phyloP scores from a whole-genome alignment of 2,113 vertebrate genomes.

The Charina bottae region DNA sequence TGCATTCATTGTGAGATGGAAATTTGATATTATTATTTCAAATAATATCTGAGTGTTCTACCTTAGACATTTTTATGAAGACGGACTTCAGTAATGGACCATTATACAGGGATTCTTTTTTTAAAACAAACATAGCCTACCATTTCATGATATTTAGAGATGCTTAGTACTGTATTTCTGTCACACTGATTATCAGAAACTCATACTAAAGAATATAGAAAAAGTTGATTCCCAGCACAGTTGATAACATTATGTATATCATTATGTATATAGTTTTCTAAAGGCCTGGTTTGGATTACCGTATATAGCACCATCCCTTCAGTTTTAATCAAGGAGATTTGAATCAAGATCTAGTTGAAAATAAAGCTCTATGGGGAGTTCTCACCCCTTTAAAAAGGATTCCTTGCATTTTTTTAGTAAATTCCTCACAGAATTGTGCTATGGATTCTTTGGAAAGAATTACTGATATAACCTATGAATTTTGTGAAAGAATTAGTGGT shows the following conservation, averaged over 20 bases:
- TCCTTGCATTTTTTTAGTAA: not conserved
- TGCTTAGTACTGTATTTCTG: constrained; percentile 32
- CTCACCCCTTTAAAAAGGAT: not conserved
- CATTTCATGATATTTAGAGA: not conserved
- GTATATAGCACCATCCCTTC: not conserved
- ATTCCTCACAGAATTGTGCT: not conserved
- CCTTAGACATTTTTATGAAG: not conserved
- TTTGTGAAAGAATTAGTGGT: constrained; percentile 5
- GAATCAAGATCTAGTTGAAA: not conserved
- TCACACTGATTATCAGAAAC: constrained; percentile 37
- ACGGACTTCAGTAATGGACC: not conserved
- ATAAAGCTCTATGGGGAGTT: not conserved
- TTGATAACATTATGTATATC: not conserved
- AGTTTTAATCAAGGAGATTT: not conserved
- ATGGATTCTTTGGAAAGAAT: not conserved
- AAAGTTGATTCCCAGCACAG: not conserved
- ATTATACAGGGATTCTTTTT: not conserved
- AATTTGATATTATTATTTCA: not conserved
- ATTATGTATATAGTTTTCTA: not conserved
- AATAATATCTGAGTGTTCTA: not conserved
- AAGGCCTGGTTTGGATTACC: not conserved
- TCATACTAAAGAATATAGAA: constrained; percentile 28
- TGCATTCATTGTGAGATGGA: not conserved
- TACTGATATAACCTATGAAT: constrained; percentile 9
- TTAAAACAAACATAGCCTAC: no score